Conservation (phyloP, 2,797 vertebrate species). For the Parauchenoglanis punctatus region DNA sequence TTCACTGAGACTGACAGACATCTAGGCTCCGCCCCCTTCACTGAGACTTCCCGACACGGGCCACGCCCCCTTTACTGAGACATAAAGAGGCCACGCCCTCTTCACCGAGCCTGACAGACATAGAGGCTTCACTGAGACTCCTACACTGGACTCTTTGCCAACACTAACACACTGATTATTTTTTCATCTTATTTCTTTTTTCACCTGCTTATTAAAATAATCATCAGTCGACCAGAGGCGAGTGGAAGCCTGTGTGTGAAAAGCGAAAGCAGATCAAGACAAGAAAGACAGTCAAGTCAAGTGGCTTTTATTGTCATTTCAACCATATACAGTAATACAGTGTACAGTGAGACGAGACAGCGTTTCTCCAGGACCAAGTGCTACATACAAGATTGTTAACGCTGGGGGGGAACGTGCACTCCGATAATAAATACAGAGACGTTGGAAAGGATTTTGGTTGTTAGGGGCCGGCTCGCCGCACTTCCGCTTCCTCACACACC, state of each 20-base stretch:
- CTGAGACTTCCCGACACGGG: neutral
- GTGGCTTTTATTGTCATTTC: too few relatives aligned
- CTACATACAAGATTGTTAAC: too few relatives aligned
- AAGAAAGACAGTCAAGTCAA: too few relatives aligned
- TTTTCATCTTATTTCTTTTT: slow-evolving; percentile 35
- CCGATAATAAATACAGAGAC: too few relatives aligned
- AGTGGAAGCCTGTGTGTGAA: slow-evolving; percentile 4
- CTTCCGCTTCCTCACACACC: too few relatives aligned
- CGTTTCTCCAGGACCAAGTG: too few relatives aligned
- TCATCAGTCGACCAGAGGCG: neutral
- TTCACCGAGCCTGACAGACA: neutral
- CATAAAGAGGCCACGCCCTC: neutral
- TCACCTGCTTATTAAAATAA: slow-evolving; percentile 23
- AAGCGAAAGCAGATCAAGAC: too few relatives aligned
- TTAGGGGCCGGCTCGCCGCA: too few relatives aligned
- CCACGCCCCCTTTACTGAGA: neutral
- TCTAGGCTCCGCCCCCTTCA: neutral
- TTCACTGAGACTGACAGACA: neutral
- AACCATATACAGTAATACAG: too few relatives aligned
- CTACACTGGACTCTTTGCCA: neutral
- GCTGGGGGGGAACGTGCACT: too few relatives aligned
- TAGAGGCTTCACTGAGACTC: neutral
- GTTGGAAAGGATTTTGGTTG: too few relatives aligned
- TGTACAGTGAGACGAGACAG: too few relatives aligned
- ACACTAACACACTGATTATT: neutral